phyloP scores from a whole-genome alignment of 2,888 invertebrate genomes.

The Proisotoma minuta region DNA sequence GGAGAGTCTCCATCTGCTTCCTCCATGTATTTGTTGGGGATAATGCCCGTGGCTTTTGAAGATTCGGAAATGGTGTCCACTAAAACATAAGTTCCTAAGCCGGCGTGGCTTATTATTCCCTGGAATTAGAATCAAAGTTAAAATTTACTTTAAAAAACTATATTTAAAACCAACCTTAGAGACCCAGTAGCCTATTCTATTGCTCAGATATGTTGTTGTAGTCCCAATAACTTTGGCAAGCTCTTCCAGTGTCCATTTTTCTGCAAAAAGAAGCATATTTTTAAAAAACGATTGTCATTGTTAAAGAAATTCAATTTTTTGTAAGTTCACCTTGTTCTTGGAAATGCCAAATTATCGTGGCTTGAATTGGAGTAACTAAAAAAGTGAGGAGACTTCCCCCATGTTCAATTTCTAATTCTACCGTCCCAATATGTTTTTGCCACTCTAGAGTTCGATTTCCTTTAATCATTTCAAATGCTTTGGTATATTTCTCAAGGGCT shows the following conservation, averaged over 20 bases:
- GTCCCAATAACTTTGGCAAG: slow-evolving; percentile 78
- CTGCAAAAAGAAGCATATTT: slow-evolving; percentile 52
- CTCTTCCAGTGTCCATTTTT: slow-evolving; percentile 80
- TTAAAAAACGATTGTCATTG: background rate
- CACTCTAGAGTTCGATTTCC: slow-evolving; percentile 86
- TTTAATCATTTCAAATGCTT: slow-evolving; percentile 78
- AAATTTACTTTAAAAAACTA: background rate
- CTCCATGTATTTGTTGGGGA: slow-evolving; percentile 52
- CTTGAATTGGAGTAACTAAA: slow-evolving; percentile 86
- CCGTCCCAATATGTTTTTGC: slow-evolving; percentile 89
- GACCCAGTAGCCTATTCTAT: slow-evolving; percentile 90
- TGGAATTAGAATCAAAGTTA: slow-evolving; percentile 10
- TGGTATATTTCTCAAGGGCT: slow-evolving; percentile 79
- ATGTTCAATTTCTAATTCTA: slow-evolving; percentile 83
- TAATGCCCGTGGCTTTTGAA: slow-evolving; percentile 23
- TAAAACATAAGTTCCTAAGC: slow-evolving; percentile 31
- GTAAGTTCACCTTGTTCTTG: slow-evolving; percentile 67
- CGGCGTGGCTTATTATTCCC: slow-evolving; percentile 33
- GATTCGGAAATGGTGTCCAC: slow-evolving; percentile 34
- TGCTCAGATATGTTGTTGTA: slow-evolving; percentile 74
- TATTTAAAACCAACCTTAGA: slow-evolving; percentile 61
- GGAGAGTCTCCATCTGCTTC: slow-evolving; percentile 90
- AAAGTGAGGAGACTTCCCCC: slow-evolving; percentile 65
- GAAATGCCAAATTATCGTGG: slow-evolving; percentile 89
- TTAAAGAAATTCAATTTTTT: slow-evolving; percentile 4